Base-by-base conservation (phyloP, 2,797 vertebrate species). In the Jordanella pulchra region DNA sequence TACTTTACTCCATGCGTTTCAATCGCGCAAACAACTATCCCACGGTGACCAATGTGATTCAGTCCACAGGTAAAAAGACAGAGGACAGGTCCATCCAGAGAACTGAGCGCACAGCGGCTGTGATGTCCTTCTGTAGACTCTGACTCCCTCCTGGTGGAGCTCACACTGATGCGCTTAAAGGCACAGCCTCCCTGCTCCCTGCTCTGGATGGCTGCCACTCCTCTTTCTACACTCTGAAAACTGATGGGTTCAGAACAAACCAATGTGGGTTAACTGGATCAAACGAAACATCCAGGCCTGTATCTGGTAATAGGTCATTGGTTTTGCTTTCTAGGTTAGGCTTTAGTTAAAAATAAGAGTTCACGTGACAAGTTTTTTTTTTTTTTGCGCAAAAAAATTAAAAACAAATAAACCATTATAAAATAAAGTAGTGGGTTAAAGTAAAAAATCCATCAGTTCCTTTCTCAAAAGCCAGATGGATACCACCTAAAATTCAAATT, bases 121-220 rank as follows among this genome's bases (percentile, higher is more conserved):
- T 39, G 85, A 82, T n/a, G 58, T 35, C 30, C 30, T 83, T 79
- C 71, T 42, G 75, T 10, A 74, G 72, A 71, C 71, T 79, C 75
- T 25, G 79, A 68, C 83, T 78, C 80, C 71, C 72, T 28, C 17
- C 76, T 65, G 78, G 73, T 81, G 78, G 73, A 80, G 63, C 54
- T 81, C 51, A 80, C 53, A 21, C 48, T n/a, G 28, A 53, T 78
- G 64, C 65, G 78, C 85, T 92, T 92, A 93, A 91, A 92, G 90
- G 75, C 75, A 86, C 89, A 90, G 87, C 65, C 77, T 79, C 84
- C 71, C 75, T 61, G 42, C 53, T 4, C 84, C 60, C 51, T 55
- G 27, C 61, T 60, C 69, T 75, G 85, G 84, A 80, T 78, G 71
- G 9, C 35, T 72, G 86, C 85, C 89, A 88, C 91, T 89, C 89